Evolutionary conservation across 1,140 invertebrate genomes (phyloP).

Genomic region (Drosophila subobscura): DNA sequence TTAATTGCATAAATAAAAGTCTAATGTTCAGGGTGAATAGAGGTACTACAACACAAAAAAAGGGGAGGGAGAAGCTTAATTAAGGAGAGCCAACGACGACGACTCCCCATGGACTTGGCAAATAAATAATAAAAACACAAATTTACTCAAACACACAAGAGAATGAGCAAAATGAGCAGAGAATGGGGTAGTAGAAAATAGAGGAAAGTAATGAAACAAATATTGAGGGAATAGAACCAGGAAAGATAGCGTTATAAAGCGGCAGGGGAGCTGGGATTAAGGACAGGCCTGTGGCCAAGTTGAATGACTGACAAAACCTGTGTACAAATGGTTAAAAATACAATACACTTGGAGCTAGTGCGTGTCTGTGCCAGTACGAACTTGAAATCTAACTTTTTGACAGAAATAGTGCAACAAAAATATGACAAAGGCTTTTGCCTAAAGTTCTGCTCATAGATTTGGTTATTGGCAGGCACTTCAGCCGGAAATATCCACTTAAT

Average conservation of each 20-base stretch:
- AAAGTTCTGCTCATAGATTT: conserved; percentile 22
- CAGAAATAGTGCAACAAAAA: neutral
- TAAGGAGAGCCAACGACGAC: conserved; percentile 42
- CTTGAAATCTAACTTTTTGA: no score
- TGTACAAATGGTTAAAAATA: no score
- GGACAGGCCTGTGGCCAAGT: no score
- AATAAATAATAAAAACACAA: conserved; percentile 80
- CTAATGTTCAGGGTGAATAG: conserved; percentile 11
- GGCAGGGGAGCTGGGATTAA: conserved; percentile 36
- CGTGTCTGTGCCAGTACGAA: no score
- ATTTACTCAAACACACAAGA: conserved; percentile 69
- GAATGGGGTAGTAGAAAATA: conserved; percentile 2
- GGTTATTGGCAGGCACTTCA: neutral
- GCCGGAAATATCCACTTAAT: conserved; percentile 47
- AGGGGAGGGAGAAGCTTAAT: conserved; percentile 50
- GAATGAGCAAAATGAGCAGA: conserved; percentile 8
- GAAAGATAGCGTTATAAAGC: conserved; percentile 10
- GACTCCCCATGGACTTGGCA: conserved; percentile 65
- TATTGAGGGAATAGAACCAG: conserved; percentile 11
- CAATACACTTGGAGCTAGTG: no score
- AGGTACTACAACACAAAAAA: conserved; percentile 1
- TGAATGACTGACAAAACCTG: no score
- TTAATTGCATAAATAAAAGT: conserved; percentile 80
- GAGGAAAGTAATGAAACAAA: conserved; percentile 30
- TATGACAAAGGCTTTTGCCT: conserved; percentile 39